These are phyloP conservation scores for Chinchilla lanigera DNA, from an alignment of 2,113 vertebrate genomes.

Conservation along the genomic window DNA sequence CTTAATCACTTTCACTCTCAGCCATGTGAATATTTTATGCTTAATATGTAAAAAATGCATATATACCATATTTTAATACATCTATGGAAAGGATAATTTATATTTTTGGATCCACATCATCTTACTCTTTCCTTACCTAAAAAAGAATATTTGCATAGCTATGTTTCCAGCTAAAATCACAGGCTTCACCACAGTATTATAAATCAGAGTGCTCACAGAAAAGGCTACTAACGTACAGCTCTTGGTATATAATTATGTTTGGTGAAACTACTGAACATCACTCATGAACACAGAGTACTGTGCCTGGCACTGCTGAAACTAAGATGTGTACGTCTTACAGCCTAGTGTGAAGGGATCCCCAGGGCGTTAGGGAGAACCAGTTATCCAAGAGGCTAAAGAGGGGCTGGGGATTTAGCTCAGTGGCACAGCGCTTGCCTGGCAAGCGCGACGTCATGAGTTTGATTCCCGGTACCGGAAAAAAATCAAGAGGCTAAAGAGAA, in stretches of 20 bases:
- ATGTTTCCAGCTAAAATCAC: neutral
- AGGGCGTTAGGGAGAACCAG: neutral
- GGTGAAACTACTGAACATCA: neutral
- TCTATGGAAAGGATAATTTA: neutral
- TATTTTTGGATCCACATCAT: neutral
- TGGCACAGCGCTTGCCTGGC: too few species aligned
- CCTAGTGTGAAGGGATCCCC: too few species aligned
- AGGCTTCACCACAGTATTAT: neutral
- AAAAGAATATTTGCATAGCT: neutral
- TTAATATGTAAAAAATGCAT: slow-evolving; percentile 2
- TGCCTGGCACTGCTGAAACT: neutral
- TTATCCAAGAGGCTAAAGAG: neutral
- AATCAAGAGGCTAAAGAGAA: neutral
- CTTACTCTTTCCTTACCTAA: slow-evolving; percentile 32
- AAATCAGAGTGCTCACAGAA: neutral
- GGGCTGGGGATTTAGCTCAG: too few species aligned
- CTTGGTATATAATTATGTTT: neutral
- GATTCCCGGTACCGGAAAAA: too few species aligned
- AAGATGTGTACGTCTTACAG: neutral
- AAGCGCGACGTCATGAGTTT: too few species aligned
- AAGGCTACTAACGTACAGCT: neutral
- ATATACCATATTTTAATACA: neutral
- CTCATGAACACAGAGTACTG: neutral
- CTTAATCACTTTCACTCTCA: neutral
- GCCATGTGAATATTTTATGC: neutral